Evolutionary conservation across 2,113 vertebrate genomes (phyloP), one percentile per base, ranked within the genome.

Genomic region (Nanorana parkeri): DNA sequence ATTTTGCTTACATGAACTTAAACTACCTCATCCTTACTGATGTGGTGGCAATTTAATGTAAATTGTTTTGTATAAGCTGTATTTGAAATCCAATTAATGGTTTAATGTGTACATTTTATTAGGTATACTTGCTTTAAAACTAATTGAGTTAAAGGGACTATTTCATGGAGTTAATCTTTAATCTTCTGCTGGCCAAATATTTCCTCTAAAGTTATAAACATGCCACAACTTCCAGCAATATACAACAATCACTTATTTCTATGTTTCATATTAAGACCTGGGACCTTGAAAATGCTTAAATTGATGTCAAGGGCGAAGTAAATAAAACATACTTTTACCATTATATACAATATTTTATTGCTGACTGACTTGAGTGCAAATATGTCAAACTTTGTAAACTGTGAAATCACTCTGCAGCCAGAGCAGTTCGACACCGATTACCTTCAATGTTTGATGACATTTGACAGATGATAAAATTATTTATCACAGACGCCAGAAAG

Each of bases 401-500:
- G 52, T 68, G 72, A 76, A 66, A 81, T 74, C 32, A 52, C 21
- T 71, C 67, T 80, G 67, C 72, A 6, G 17, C 28, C 29, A 17
- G 11, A 41, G 29, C 72, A 24, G 55, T 61, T 75, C 55, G 55
- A 75, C 72, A 41, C 55, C 55, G 54, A 75, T 75, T 75, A 75
- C 55, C 72, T 75, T 54, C 63, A 55, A 56, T 81, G 63, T 73
- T 64, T 77, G 17, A 26, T 91, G 83, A 58, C 47, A 89, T 86
- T 82, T 87, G 20, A 85, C 26, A 80, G 75, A 36, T 84, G 77
- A 81, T 80, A 89, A 67, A 69, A 86, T 6, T 78, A 72, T 0
- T 0, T 68, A 41, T 80, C 81, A 83, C 7, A 15, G 41, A 0
- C 0, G 80, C 86, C 83, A 84, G 67, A 84, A 87, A 83, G 75